phyloP scores from a whole-genome alignment of 2,113 vertebrate species.

The Glaucomys volans region DNA sequence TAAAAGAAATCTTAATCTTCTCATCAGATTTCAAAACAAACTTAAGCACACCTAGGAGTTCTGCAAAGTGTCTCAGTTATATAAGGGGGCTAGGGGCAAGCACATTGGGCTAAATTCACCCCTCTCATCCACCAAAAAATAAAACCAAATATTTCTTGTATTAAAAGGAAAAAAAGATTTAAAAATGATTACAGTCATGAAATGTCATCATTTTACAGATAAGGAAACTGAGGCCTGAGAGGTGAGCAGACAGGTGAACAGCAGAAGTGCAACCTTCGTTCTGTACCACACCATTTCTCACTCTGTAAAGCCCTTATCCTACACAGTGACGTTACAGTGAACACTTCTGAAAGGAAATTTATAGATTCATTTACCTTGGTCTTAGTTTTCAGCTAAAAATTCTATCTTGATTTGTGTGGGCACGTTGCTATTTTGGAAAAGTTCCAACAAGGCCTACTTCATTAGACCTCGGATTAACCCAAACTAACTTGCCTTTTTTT shows the following conservation, averaged over 20 bases:
- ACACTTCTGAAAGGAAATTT: background rate
- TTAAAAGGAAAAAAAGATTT: slow-evolving; percentile 17
- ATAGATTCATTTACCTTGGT: slow-evolving; percentile 24
- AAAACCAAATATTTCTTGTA: background rate
- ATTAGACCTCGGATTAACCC: slow-evolving; percentile 62
- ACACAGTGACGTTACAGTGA: background rate
- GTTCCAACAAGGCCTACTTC: slow-evolving; percentile 62
- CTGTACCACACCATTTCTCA: background rate
- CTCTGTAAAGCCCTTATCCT: background rate
- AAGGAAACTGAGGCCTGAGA: slow-evolving; percentile 11
- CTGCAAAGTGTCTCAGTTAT: background rate
- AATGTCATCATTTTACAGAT: slow-evolving; percentile 43
- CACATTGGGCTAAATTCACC: background rate
- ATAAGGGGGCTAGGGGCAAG: background rate
- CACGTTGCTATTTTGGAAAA: slow-evolving; percentile 53
- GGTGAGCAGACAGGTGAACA: background rate
- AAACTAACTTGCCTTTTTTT: slow-evolving; percentile 65
- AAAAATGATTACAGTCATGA: background rate
- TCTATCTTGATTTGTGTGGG: slow-evolving; percentile 15
- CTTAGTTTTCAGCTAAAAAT: slow-evolving; percentile 50
- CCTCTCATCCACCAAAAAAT: background rate
- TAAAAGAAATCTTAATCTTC: slow-evolving; percentile 4
- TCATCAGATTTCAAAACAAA: background rate
- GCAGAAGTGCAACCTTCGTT: background rate
- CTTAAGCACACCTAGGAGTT: background rate